Conservation (phyloP, 2,113 vertebrate genomes). For the Callipepla squamata region DNA sequence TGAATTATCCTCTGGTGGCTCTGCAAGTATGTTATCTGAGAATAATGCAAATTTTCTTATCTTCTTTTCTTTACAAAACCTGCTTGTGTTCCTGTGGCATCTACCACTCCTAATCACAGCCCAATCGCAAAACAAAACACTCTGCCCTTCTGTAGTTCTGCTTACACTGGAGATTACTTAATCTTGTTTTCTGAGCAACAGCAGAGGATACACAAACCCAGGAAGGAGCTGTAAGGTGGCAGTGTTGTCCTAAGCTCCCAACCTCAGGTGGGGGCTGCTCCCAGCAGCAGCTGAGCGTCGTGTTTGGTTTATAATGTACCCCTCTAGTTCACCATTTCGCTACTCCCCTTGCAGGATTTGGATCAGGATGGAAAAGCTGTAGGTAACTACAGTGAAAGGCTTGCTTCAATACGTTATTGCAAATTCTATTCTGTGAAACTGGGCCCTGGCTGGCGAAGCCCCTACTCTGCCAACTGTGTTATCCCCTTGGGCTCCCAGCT, state of each 20-base stretch:
- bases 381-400: neutral
- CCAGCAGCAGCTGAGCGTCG: neutral
- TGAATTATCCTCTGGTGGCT: neutral
- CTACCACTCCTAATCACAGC: neutral
- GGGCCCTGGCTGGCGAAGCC: neutral
- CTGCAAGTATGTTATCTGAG: neutral
- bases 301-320: accelerated
- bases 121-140: neutral
- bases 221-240: neutral
- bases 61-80: neutral
- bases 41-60: conserved; percentile 3
- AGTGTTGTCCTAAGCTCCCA: neutral
- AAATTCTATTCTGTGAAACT: neutral
- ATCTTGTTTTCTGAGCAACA: neutral
- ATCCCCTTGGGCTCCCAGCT: neutral
- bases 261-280: neutral
- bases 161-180: neutral
- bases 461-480: neutral
- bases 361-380: neutral
- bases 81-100: neutral
- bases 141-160: neutral
- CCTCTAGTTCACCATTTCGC: neutral
- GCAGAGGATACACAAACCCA: neutral
- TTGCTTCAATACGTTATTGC: neutral
- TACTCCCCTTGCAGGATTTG: neutral